These are phyloP conservation scores for Cyrtodaria siliqua DNA, from an alignment of 2,888 invertebrate genomes.

Conservation along the genomic window DNA sequence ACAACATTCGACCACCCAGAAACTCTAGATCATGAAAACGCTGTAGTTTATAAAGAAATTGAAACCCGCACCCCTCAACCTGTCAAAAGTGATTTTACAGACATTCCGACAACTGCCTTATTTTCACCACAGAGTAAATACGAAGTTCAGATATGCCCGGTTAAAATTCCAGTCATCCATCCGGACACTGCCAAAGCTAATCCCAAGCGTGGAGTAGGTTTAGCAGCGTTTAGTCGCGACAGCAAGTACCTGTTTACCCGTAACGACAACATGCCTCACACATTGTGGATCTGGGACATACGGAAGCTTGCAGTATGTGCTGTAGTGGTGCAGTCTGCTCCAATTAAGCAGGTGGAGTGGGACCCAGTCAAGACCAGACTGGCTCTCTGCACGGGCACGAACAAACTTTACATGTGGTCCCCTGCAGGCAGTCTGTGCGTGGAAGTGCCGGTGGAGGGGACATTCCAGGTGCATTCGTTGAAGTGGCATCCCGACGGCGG, in stretches of 20 bases:
- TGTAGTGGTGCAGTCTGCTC: slow-evolving; percentile 84
- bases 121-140: slow-evolving; percentile 83
- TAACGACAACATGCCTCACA: slow-evolving; percentile 86
- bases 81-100: slow-evolving; percentile 69
- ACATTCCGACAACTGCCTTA: slow-evolving; percentile 76
- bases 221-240: slow-evolving; percentile 83
- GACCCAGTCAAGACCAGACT: slow-evolving; percentile 84
- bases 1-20: slow-evolving; percentile 81
- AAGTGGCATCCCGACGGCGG: slow-evolving; percentile 84
- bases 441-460: slow-evolving; percentile 84
- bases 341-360: slow-evolving; percentile 85
- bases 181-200: slow-evolving; percentile 84
- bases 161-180: slow-evolving; percentile 80
- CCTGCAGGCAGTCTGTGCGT: slow-evolving; percentile 85
- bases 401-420: slow-evolving; percentile 86
- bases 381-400: slow-evolving; percentile 85
- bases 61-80: slow-evolving; percentile 76
- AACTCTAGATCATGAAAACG: slow-evolving; percentile 69
- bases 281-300: slow-evolving; percentile 86
- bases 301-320: slow-evolving; percentile 80
- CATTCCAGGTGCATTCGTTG: slow-evolving; percentile 83
- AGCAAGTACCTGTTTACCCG: slow-evolving; percentile 84
- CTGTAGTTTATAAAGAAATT: slow-evolving; percentile 81
- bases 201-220: slow-evolving; percentile 84
- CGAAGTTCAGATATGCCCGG: slow-evolving; percentile 75